Base-by-base conservation (phyloP, 2,113 vertebrate species). In the Ictidomys tridecemlineatus region DNA sequence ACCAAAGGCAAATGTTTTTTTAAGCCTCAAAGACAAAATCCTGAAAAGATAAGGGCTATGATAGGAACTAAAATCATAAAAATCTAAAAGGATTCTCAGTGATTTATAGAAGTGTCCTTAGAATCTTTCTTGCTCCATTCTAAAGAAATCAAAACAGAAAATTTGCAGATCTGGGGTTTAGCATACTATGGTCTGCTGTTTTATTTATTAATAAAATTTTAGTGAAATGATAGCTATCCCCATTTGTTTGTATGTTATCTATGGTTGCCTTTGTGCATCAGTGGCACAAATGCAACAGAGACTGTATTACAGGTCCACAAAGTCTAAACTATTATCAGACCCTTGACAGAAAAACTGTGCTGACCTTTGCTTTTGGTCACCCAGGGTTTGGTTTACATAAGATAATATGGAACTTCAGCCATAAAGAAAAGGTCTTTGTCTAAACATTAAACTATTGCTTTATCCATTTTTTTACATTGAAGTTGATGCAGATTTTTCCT, bases 21-120 rank as follows among this genome's bases (percentile, higher is more conserved):
- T 61, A 84, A 84, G 70, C 89, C 37, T 89, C 70, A 92, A 96
- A 79, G 85, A 76, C 87, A 94, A 91, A 93, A 91, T 45, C 73
- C 39, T 73, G 30, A 42, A 61, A 89, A 80, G 34, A 42, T 5
- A 92, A 28, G 16, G 20, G 89, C 28, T 74, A 4, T 90, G 32
- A 22, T 58, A 58, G 56, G 56, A 17, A 22, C 5, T 6, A 87
- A 70, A 77, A 58, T 93, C 56, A 61, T 88, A 58, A 84, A 87
- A 86, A 45, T 80, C 26, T 70, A 85, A 93, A 45, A 85, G 53
- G 32, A 79, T 94, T 97, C 78, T 91, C 9, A 91, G 51, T 88
- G 20, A 69, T 51, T 86, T 78, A 10, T 48, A 89, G 16, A 34
- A 89, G n/a, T 85, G 13, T 39, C 51, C 32, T 94, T 94, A 80